phyloP scores from a whole-genome alignment of 2,113 vertebrate species.

The Canis aureus region DNA sequence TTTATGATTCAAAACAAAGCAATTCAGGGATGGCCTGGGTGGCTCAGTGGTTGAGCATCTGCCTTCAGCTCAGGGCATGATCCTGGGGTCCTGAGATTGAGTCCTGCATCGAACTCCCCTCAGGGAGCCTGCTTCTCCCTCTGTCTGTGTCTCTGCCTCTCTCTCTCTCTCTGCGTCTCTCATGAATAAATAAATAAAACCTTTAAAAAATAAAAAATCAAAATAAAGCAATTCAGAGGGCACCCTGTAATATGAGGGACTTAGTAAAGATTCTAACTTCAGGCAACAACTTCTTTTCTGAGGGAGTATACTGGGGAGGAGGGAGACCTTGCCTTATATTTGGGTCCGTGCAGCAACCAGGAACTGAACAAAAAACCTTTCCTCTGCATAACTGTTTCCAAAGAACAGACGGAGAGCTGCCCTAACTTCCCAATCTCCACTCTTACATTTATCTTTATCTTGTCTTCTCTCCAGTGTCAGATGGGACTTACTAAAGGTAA shows the following conservation, averaged over 20 bases:
- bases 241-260: background rate
- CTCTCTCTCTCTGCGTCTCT: too few relatives aligned
- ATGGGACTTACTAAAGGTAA: background rate
- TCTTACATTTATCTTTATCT: background rate
- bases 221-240: conserved; percentile 21
- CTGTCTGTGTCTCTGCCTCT: too few relatives aligned
- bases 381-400: background rate
- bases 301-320: background rate
- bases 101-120: too few relatives aligned
- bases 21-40: too few relatives aligned
- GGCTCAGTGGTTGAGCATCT: too few relatives aligned
- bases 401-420: background rate
- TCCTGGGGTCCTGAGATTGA: too few relatives aligned
- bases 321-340: background rate
- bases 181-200: too few relatives aligned
- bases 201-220: background rate
- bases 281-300: background rate
- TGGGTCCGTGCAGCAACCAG: background rate
- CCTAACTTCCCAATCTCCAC: background rate
- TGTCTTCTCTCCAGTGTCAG: background rate
- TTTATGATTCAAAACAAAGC: background rate
- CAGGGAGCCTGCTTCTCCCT: too few relatives aligned
- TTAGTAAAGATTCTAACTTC: conserved; percentile 43
- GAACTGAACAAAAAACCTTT: background rate
- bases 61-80: too few relatives aligned